Base-by-base conservation (phyloP, 2,113 vertebrate species). In the Aptenodytes patagonicus region DNA sequence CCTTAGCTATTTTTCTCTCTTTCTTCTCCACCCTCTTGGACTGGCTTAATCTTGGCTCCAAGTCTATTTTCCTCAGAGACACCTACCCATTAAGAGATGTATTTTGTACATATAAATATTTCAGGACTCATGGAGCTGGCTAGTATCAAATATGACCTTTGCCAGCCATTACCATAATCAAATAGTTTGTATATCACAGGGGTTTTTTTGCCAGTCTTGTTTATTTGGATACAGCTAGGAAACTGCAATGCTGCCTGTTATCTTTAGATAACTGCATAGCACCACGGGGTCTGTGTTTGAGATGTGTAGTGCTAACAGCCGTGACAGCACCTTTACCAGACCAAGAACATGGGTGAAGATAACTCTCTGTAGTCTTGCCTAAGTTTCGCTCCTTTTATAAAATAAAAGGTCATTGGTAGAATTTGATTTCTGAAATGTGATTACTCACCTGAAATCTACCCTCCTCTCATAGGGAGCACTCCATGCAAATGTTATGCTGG, bases 71-170 rank as follows among this genome's bases (percentile, higher is more conserved):
- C 78, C 75, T 91, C 86, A 75, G 73, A 79, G 62, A 58, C 36
- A 34, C 19, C 26, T 69, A n/a, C 70, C 40, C n/a, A 60, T 91
- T 93, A 76, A 90, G 55, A 84, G 55, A 64, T 65, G 17, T 36
- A 34, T 82, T 76, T 91, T 79, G 36, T 68, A 78, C n/a, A 75
- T 76, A 57, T 46, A 89, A 90, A 96, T 94, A 72, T 71, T 92
- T 81, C 69, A 95, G 76, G 42, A 70, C 11, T 90, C 47, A 28
- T 58, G 22, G 28, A 78, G 42, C 20, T 78, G 75, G 17, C 54
- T 90, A 36, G 3, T 83, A 58, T 92, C 46, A 93, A 92, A 91
- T 77, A 65, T 26, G 87, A 95, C 73, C 81, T 92, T 95, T 95
- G 81, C 20, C 66, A 93, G 22, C 60, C 57, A 91, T 91, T 79